These are phyloP conservation scores for Taenaris catops DNA, from an alignment of 2,888 invertebrate genomes.

Conservation along the genomic window DNA sequence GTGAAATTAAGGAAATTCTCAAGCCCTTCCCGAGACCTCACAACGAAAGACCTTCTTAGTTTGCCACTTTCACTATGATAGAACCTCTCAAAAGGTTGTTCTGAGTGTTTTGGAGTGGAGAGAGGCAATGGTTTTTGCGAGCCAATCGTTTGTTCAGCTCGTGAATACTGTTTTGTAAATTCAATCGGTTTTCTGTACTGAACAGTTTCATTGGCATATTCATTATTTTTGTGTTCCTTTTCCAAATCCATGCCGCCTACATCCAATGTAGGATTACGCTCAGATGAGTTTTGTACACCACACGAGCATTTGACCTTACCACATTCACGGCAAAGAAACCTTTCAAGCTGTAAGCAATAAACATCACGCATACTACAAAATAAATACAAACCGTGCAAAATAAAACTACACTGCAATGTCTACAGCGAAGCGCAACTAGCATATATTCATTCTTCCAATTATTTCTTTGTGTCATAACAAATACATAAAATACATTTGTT, in stretches of 20 bases:
- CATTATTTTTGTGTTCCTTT: constrained; percentile 25
- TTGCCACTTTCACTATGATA: constrained; percentile 53
- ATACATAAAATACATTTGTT: too few species aligned
- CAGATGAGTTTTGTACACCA: constrained; percentile 38
- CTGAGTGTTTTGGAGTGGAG: constrained; percentile 42
- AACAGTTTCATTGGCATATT: constrained; percentile 32
- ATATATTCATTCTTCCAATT: too few species aligned
- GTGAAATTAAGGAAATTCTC: constrained; percentile 61
- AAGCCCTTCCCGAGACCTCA: constrained; percentile 65
- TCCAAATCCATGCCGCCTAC: constrained; percentile 21
- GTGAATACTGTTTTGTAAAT: constrained; percentile 43
- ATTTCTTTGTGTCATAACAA: too few species aligned
- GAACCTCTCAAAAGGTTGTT: constrained; percentile 53
- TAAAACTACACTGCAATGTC: constrained; percentile 26
- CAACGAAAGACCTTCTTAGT: constrained; percentile 63
- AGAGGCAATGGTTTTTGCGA: constrained; percentile 31
- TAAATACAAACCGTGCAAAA: constrained; percentile 53
- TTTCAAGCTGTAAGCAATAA: constrained; percentile 86
- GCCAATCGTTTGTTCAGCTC: constrained; percentile 34
- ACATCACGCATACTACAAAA: constrained; percentile 77
- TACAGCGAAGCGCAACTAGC: constrained; percentile 13
- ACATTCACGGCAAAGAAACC: constrained; percentile 86
- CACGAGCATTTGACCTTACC: constrained; percentile 84
- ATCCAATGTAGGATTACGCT: constrained; percentile 29
- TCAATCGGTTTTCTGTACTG: constrained; percentile 45